Percentiles rank a stretch among this genome's conserved stretches.
phyloP scores from a whole-genome alignment of 2,888 invertebrate genomes.

The Tenthredo amoena region DNA sequence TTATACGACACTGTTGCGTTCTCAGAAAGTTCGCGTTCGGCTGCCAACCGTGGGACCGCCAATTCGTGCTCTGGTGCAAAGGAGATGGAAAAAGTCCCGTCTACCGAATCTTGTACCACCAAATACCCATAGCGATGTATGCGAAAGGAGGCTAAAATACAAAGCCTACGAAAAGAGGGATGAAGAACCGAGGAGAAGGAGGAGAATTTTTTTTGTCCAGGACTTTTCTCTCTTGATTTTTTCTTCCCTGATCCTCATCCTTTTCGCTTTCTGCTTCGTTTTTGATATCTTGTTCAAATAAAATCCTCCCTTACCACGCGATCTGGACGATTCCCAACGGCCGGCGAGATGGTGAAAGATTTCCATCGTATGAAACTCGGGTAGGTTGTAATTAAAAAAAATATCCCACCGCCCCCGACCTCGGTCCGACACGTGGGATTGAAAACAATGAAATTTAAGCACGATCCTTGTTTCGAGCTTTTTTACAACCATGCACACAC shows the following conservation, averaged over 20 bases:
- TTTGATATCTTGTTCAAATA: constrained; percentile 20
- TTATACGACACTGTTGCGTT: constrained; percentile 46
- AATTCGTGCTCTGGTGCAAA: neutral
- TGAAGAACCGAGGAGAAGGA: neutral
- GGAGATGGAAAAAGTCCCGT: neutral
- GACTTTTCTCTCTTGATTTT: neutral
- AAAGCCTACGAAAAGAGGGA: neutral
- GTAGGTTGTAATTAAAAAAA: neutral
- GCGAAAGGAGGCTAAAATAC: neutral
- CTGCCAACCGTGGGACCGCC: constrained; percentile 6
- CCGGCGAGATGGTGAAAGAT: neutral
- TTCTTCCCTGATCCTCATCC: neutral
- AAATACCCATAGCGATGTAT: neutral
- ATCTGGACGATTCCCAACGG: neutral
- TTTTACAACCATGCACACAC: neutral
- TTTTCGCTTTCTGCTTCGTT: neutral
- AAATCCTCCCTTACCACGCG: neutral
- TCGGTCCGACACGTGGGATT: neutral
- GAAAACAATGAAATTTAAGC: constrained; percentile 1
- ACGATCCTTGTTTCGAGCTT: neutral
- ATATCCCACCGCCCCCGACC: neutral
- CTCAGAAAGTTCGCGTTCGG: constrained; percentile 3
- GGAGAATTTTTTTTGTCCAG: neutral
- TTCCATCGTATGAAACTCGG: neutral
- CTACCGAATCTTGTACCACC: neutral